phyloP scores from a whole-genome alignment of 2,797 vertebrate species.

The Heliangelus exortis region DNA sequence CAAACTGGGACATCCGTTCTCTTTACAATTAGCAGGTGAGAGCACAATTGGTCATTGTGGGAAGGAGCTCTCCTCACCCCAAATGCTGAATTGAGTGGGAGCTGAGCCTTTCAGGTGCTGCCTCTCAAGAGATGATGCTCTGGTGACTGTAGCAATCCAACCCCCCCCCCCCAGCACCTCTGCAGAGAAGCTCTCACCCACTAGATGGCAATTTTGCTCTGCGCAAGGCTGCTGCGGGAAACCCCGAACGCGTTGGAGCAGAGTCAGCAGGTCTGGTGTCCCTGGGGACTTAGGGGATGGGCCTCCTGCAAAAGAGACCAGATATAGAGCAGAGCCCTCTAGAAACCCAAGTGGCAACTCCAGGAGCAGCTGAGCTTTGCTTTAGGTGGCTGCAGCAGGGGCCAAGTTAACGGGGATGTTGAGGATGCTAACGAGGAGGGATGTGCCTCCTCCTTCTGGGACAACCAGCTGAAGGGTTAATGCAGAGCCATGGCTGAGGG shows the following conservation, averaged over 20 bases:
- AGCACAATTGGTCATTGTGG: rapidly evolving
- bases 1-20: rapidly evolving
- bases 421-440: background rate
- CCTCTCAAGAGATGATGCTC: rapidly evolving
- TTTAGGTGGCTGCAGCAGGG: rapidly evolving
- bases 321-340: background rate
- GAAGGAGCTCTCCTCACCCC: background rate
- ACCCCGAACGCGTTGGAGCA: rapidly evolving
- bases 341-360: background rate
- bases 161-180: background rate
- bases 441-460: rapidly evolving
- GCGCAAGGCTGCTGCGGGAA: background rate
- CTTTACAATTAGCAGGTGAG: rapidly evolving
- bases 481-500: rapidly evolving
- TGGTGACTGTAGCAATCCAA: background rate
- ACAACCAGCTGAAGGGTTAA: rapidly evolving
- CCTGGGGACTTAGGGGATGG: background rate
- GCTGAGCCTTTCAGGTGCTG: rapidly evolving
- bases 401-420: background rate
- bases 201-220: slow-evolving; percentile 51
- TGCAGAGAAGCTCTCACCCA: background rate
- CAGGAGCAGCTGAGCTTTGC: background rate
- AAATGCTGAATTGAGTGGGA: rapidly evolving
- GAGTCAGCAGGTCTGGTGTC: background rate
- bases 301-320: background rate